Evolutionary conservation across 2,888 invertebrate genomes (phyloP), one percentile per base, ranked within the genome.

Genomic region (Periphyllus acericola): DNA sequence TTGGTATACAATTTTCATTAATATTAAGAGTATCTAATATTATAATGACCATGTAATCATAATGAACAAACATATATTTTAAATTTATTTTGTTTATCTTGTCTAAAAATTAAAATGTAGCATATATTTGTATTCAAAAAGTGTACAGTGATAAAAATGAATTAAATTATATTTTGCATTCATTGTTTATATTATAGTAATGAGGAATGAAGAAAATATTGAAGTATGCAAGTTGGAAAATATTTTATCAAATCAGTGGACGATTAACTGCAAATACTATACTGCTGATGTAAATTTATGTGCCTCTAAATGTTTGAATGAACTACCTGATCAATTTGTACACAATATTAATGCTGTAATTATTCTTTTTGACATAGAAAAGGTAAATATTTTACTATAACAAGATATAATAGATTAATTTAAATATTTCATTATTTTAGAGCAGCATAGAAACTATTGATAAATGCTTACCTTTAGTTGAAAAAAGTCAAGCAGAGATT

Each of bases 261-360:
- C 52, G 32, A 80, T 87, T 32, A 72, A 87, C 29, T 87, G 87
- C 60, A 87, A 87, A 80, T 87, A 87, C 32, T 87, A 87, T 8
- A 87, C 87, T 32, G 87, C 87, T 32, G 87, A 87, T 60, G 60
- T 81, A 74, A 55, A 81, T 60, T 80, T 87, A 17, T 87, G 87
- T 40, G 81, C 87, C 0, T 87, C 87, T 40, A 75, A n/a, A 29
- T 81, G 9, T 36, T 81, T 87, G 32, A 74, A 81, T 60, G 60
- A 87, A 72, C 29, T 87, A 81, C 46, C 80, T 81, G 80, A 74
- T 40, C 79, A 72, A 80, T 87, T 87, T 74, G 17, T 87, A 74
- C 34, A 74, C 0, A 81, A 81, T 66, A 81, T 87, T 74, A 81
- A 87, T 74, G 87, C 87, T 36, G 74, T 87, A 36, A 87, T 87